Evolutionary conservation across 2,888 invertebrate genomes (phyloP).

Genomic region (Cephus pulcher): DNA sequence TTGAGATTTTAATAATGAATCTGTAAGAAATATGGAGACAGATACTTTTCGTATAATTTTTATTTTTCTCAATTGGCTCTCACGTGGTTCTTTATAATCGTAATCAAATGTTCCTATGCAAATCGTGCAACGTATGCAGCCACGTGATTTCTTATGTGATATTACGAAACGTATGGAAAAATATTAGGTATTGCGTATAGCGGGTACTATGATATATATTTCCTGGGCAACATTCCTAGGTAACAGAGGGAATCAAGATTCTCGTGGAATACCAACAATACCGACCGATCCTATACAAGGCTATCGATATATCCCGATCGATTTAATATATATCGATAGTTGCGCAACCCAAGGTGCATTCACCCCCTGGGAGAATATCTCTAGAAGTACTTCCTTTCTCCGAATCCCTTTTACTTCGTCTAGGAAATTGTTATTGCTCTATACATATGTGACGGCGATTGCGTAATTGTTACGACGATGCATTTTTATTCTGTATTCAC

Average conservation of each 20-base stretch:
- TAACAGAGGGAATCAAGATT: constrained; percentile 8
- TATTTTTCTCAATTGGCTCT: background rate
- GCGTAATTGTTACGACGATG: background rate
- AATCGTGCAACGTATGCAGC: background rate
- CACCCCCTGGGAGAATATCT: constrained; percentile 28
- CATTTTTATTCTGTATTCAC: background rate
- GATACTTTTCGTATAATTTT: background rate
- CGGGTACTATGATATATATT: constrained; percentile 8
- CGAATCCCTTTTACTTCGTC: background rate
- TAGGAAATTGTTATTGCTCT: background rate
- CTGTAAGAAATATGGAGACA: background rate
- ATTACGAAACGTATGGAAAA: background rate
- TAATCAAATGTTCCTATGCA: background rate
- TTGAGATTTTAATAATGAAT: background rate
- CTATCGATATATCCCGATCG: constrained; percentile 36
- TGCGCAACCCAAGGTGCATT: constrained; percentile 35
- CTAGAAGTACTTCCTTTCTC: background rate
- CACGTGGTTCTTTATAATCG: background rate
- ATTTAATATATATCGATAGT: constrained; percentile 32
- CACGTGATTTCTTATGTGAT: background rate
- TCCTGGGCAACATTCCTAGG: constrained; percentile 12
- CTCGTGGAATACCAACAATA: constrained; percentile 33
- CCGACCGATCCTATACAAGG: constrained; percentile 12
- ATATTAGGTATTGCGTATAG: background rate
- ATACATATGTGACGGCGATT: background rate